A percentile compares a stretch with the other conserved stretches of the same genome.
Conservation (phyloP, 2,113 vertebrate genomes). For the Macquaria australasica region DNA sequence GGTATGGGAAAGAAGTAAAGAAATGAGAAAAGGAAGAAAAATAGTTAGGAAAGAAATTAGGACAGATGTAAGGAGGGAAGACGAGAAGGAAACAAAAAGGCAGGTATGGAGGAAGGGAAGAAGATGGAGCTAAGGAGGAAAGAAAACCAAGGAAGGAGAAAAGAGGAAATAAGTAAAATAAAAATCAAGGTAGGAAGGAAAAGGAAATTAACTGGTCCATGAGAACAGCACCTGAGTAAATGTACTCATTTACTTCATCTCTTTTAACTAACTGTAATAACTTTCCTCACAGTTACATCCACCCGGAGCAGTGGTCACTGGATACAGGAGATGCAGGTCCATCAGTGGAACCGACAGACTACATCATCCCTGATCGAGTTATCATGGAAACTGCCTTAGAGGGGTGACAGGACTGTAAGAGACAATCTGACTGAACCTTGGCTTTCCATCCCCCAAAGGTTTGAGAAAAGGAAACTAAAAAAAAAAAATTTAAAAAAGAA, state of each 20-base stretch:
- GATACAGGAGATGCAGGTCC: background rate
- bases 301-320: constrained; percentile 40
- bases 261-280: background rate
- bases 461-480: background rate
- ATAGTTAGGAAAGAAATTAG: background rate
- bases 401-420: constrained; percentile 17
- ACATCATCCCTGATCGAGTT: constrained; percentile 18
- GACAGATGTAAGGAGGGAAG: background rate
- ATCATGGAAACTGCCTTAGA: constrained; percentile 34
- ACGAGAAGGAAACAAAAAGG: background rate
- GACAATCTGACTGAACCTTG: constrained; percentile 24
- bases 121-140: too few species aligned
- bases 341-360: background rate
- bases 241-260: background rate
- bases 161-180: background rate
- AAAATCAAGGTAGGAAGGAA: too few species aligned
- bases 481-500: background rate
- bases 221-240: too few species aligned
- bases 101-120: too few species aligned
- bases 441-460: background rate
- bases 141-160: background rate
- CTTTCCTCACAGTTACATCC: constrained; percentile 50
- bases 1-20: background rate
- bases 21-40: background rate
- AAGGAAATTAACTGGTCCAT: too few species aligned